These are phyloP conservation scores for Myotis findleyi DNA, from an alignment of 2,797 vertebrate species.

Conservation along the genomic window DNA sequence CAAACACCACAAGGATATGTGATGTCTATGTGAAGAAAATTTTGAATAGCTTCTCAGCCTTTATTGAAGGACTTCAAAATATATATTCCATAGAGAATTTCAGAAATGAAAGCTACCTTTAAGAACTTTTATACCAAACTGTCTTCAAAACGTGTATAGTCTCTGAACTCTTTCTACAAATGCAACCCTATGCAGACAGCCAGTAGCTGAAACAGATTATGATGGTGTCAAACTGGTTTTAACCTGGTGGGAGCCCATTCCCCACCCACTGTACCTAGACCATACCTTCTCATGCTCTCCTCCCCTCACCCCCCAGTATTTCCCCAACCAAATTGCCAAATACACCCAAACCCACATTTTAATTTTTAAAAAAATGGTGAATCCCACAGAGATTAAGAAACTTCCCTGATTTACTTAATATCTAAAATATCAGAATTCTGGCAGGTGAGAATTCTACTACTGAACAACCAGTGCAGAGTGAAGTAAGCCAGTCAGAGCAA, in stretches of 20 bases:
- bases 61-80: background rate
- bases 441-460: background rate
- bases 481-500: background rate
- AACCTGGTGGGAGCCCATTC: background rate
- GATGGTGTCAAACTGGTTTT: background rate
- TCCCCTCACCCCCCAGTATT: background rate
- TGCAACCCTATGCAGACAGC: background rate
- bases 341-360: background rate
- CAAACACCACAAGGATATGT: background rate
- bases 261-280: background rate
- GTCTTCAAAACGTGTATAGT: background rate
- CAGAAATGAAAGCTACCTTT: background rate
- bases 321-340: background rate
- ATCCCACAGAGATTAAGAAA: background rate
- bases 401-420: background rate
- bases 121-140: background rate
- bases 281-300: background rate
- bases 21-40: background rate
- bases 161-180: background rate
- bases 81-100: background rate
- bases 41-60: background rate
- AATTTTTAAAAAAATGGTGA: background rate
- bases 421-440: constrained; percentile 15
- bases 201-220: background rate
- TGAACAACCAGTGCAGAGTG: background rate